A percentile compares a stretch with the other conserved stretches of the same genome.
phyloP scores from a whole-genome alignment of 2,888 invertebrate genomes.

The Zygogramma bicolorata region DNA sequence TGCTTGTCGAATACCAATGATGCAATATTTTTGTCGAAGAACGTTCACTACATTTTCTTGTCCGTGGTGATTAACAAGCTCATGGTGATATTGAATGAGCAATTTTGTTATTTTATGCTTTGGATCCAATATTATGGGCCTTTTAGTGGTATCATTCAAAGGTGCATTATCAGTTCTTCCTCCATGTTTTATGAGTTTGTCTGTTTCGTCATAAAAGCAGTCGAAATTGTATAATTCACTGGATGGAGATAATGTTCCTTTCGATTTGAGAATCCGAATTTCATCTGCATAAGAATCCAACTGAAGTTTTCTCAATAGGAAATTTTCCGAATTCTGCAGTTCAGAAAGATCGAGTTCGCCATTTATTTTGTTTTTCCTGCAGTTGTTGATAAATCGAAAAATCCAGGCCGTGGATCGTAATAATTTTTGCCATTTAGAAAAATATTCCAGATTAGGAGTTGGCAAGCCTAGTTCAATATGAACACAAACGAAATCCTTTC shows the following conservation, averaged over 20 bases:
- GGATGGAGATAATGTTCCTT: neutral
- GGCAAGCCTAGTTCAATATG: neutral
- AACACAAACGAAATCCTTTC: neutral
- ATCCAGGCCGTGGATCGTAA: neutral
- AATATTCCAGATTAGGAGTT: neutral
- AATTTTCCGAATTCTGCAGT: neutral
- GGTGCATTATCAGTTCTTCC: neutral
- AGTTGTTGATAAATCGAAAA: neutral
- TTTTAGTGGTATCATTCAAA: neutral
- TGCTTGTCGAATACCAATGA: too few relatives aligned
- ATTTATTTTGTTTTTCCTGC: neutral
- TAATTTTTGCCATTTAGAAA: neutral
- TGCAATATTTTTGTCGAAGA: too few relatives aligned
- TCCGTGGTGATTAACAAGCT: conserved; percentile 24
- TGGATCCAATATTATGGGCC: neutral
- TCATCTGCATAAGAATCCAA: neutral
- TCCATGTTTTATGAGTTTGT: neutral
- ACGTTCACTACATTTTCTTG: conserved; percentile 18
- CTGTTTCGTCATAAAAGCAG: neutral
- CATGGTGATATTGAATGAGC: conserved; percentile 25
- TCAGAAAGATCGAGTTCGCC: neutral
- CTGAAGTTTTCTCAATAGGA: neutral
- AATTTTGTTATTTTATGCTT: conserved; percentile 24
- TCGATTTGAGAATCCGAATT: neutral
- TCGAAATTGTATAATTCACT: neutral